Conservation (phyloP, 2,113 vertebrate species). For the Echinops telfairi region DNA sequence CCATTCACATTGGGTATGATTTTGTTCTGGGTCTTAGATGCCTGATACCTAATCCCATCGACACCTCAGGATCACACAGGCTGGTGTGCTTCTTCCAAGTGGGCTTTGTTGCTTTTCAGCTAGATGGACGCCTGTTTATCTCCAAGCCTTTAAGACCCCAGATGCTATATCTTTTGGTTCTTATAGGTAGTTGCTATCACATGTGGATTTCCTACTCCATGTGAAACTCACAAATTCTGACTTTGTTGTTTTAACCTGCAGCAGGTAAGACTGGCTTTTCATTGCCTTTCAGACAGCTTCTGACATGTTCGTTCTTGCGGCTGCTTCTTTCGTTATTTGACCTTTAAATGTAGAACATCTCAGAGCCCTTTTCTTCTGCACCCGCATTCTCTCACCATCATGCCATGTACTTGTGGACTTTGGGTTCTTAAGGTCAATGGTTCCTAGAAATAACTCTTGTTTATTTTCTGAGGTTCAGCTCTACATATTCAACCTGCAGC, state of each 20-base stretch:
- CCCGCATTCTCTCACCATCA: neutral
- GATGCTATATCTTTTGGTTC: neutral
- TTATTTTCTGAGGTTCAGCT: neutral
- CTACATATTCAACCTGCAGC: neutral
- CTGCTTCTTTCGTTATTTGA: neutral
- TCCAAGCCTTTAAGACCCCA: too few relatives aligned
- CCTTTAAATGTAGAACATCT: neutral
- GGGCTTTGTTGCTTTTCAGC: too few relatives aligned
- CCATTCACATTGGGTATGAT: too few relatives aligned
- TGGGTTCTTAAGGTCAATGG: neutral
- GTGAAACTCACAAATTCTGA: neutral
- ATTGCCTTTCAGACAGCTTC: neutral
- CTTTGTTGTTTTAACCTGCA: neutral
- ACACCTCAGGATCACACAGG: too few relatives aligned
- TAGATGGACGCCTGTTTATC: too few relatives aligned
- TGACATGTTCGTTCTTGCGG: neutral
- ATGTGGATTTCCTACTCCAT: neutral
- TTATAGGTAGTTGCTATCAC: constrained; percentile 20
- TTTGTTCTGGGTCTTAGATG: too few relatives aligned
- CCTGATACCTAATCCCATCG: too few relatives aligned
- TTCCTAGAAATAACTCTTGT: neutral
- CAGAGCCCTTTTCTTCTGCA: neutral
- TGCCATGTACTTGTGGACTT: neutral
- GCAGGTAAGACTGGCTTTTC: neutral
- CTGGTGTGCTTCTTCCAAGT: too few relatives aligned